Percentiles rank a stretch among this genome's conserved stretches.
These are phyloP conservation scores for Sclerurus mexicanus DNA, from an alignment of 2,113 vertebrate genomes.

Conservation along the genomic window DNA sequence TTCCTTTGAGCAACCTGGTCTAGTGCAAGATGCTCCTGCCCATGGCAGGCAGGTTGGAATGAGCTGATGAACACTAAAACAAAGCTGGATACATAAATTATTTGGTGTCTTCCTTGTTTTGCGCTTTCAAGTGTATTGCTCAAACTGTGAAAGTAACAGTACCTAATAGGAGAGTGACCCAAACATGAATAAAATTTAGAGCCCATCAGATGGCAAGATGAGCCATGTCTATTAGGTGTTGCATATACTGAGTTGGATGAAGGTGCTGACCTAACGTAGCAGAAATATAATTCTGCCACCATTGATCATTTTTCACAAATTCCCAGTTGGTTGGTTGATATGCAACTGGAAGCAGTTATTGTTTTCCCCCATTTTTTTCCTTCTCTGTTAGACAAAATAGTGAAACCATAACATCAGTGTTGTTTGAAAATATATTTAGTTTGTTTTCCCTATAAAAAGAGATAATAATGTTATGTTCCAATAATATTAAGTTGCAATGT, in stretches of 20 bases:
- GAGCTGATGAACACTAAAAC: not conserved
- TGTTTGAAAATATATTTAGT: constrained; percentile 81
- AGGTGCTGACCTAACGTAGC: not conserved
- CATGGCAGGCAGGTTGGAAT: accelerated
- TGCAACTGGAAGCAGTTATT: constrained; percentile 37
- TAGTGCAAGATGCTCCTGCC: not conserved
- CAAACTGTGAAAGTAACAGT: not conserved
- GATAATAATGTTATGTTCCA: constrained; percentile 87
- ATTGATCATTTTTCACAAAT: constrained; percentile 44
- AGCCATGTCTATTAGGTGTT: not conserved
- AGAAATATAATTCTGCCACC: not conserved
- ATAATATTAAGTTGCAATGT: constrained; percentile 87
- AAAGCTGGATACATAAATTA: not conserved
- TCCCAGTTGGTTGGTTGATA: constrained; percentile 30
- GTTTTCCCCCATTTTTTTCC: not conserved
- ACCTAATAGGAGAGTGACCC: not conserved
- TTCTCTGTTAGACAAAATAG: constrained; percentile 63
- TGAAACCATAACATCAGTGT: constrained; percentile 64
- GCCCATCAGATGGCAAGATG: not conserved
- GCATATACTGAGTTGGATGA: not conserved
- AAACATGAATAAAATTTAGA: not conserved
- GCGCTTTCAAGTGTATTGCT: not conserved
- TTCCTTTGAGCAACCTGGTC: not conserved
- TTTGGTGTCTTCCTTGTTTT: not conserved
- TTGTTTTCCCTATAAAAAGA: constrained; percentile 81